Conservation (phyloP, 2,113 vertebrate species). For the Eulemur macaco region DNA sequence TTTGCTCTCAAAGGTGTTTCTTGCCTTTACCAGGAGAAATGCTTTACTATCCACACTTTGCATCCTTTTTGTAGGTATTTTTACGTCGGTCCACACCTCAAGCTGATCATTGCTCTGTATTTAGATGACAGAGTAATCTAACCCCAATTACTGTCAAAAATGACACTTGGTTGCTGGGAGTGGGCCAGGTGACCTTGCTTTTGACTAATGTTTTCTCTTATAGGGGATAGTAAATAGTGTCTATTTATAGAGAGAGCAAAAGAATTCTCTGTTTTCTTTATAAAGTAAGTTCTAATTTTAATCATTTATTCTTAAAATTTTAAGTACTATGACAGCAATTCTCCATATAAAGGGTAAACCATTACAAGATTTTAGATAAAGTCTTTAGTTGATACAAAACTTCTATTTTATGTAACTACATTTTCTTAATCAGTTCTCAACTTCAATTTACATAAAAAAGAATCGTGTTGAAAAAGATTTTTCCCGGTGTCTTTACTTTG, state of each 20-base stretch:
- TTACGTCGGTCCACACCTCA: slow-evolving; percentile 82
- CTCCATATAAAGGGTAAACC: background rate
- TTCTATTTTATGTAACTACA: slow-evolving; percentile 58
- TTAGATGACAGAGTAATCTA: slow-evolving; percentile 88
- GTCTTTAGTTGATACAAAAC: slow-evolving; percentile 64
- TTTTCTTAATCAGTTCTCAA: slow-evolving; percentile 61
- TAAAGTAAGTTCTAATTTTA: slow-evolving; percentile 64
- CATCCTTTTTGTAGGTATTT: slow-evolving; percentile 82
- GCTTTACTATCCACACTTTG: slow-evolving; percentile 32
- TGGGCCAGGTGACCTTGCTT: slow-evolving; percentile 75
- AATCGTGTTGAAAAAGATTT: slow-evolving; percentile 11
- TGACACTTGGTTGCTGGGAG: slow-evolving; percentile 80
- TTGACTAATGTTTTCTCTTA: slow-evolving; percentile 79
- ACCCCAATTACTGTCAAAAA: slow-evolving; percentile 85
- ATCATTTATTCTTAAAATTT: slow-evolving; percentile 47
- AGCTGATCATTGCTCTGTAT: slow-evolving; percentile 84
- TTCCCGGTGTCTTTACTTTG: slow-evolving; percentile 28
- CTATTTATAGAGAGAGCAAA: slow-evolving; percentile 32
- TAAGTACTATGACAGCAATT: background rate
- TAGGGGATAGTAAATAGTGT: slow-evolving; percentile 68
- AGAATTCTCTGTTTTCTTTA: slow-evolving; percentile 23
- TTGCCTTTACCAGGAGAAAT: slow-evolving; percentile 31
- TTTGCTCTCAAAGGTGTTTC: slow-evolving; percentile 45
- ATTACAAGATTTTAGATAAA: slow-evolving; percentile 47
- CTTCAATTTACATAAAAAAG: slow-evolving; percentile 24